phyloP scores from a whole-genome alignment of 2,797 vertebrate genomes.

The Melanotaenia maccullochi region DNA sequence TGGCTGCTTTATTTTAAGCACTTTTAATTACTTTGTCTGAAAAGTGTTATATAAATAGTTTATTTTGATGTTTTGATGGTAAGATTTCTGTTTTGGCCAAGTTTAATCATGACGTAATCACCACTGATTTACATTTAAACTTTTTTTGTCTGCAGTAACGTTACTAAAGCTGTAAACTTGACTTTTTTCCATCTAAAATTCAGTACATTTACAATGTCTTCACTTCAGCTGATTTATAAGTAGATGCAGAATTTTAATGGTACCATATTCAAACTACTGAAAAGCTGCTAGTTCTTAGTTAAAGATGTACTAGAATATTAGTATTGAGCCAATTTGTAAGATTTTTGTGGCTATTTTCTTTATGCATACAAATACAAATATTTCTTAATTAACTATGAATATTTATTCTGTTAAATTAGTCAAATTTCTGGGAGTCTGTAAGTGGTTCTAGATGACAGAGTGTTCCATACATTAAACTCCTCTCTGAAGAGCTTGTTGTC shows the following conservation, averaged over 20 bases:
- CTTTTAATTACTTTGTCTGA: no score
- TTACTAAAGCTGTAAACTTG: background rate
- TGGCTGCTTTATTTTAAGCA: no score
- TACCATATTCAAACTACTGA: background rate
- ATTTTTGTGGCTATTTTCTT: background rate
- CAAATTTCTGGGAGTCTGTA: background rate
- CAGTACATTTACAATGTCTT: background rate
- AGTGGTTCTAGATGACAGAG: background rate
- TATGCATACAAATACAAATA: background rate
- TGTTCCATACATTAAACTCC: conserved; percentile 93
- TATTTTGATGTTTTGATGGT: background rate
- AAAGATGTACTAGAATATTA: background rate
- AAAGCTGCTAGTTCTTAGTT: background rate
- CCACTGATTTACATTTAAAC: no score
- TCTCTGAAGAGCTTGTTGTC: conserved; percentile 99
- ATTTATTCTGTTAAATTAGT: background rate
- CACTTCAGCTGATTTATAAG: background rate
- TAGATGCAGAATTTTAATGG: no score
- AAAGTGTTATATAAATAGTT: no score
- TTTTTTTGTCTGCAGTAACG: background rate
- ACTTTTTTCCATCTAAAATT: background rate
- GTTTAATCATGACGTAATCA: background rate
- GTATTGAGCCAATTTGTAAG: no score
- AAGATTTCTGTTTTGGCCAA: background rate
- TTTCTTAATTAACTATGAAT: background rate